Percentiles rank a stretch among this genome's conserved stretches.
phyloP scores from a whole-genome alignment of 2,888 invertebrate species.

The Ophion slaviceki region DNA sequence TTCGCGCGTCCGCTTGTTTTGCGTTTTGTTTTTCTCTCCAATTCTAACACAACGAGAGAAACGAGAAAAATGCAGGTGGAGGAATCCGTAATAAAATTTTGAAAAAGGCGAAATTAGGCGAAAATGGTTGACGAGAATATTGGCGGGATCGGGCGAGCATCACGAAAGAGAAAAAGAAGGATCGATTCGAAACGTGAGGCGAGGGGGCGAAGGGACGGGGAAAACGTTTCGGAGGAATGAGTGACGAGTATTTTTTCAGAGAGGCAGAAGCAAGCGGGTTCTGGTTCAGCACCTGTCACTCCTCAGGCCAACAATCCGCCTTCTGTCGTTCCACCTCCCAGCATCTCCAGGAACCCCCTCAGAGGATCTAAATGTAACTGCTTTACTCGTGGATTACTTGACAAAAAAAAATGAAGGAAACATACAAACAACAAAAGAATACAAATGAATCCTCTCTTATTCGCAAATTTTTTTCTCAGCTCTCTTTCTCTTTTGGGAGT shows the following conservation, averaged over 20 bases:
- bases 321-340: conserved; percentile 84
- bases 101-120: conserved; percentile 32
- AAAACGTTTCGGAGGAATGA: conserved; percentile 70
- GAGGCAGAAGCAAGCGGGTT: conserved; percentile 86
- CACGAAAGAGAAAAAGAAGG: neutral
- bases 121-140: conserved; percentile 27
- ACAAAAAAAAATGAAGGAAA: conserved; percentile 22
- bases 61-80: conserved; percentile 43
- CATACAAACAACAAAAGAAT: neutral
- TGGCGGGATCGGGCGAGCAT: neutral
- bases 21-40: conserved; percentile 66
- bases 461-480: conserved; percentile 10
- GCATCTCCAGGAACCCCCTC: conserved; percentile 90
- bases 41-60: conserved; percentile 76
- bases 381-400: conserved; percentile 80
- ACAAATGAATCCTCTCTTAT: conserved; percentile 19
- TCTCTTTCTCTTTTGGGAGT: conserved; percentile 18
- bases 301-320: conserved; percentile 86
- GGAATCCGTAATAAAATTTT: conserved; percentile 49
- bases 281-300: conserved; percentile 90
- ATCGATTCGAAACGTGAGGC: conserved; percentile 6
- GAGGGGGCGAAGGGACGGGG: neutral
- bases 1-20: conserved; percentile 61
- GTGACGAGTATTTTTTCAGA: conserved; percentile 85
- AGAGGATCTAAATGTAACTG: conserved; percentile 92